Conservation (phyloP, 1,140 invertebrate genomes). For the Nasonia giraulti region DNA sequence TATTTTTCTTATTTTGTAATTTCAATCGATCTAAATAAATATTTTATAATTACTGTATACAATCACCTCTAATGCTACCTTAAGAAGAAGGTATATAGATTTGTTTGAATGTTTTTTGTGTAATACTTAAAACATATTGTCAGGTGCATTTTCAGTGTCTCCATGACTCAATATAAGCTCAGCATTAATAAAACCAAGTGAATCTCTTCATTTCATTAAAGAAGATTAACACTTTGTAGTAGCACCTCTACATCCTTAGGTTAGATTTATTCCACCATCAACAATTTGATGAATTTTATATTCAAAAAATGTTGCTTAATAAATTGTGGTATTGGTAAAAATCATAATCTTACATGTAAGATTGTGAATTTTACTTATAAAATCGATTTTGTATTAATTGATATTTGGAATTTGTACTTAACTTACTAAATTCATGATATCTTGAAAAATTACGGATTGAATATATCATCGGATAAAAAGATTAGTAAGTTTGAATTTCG, state of each 20-base stretch:
- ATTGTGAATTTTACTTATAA: too few species aligned
- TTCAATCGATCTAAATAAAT: neutral
- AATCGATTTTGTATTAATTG: too few species aligned
- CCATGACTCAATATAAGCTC: conserved; percentile 15
- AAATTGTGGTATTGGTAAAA: too few species aligned
- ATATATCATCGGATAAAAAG: too few species aligned
- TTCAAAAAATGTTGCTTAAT: neutral
- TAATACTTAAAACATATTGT: conserved; percentile 43
- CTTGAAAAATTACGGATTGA: too few species aligned
- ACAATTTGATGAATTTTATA: conserved; percentile 22
- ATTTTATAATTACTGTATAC: conserved; percentile 11
- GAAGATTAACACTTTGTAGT: conserved; percentile 11
- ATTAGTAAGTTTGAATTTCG: too few species aligned
- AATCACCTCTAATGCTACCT: neutral
- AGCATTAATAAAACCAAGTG: neutral
- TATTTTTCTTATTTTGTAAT: conserved; percentile 13
- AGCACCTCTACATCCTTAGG: neutral
- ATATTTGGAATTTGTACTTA: too few species aligned
- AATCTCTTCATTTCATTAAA: conserved; percentile 25
- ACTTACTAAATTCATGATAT: too few species aligned
- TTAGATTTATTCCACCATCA: conserved; percentile 16
- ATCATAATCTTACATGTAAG: too few species aligned
- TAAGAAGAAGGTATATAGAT: conserved; percentile 4
- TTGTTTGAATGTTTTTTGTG: conserved; percentile 19
- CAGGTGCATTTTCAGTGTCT: conserved; percentile 5